Base-by-base conservation (phyloP, 1,140 invertebrate species). In the Drosophila cardini region DNA sequence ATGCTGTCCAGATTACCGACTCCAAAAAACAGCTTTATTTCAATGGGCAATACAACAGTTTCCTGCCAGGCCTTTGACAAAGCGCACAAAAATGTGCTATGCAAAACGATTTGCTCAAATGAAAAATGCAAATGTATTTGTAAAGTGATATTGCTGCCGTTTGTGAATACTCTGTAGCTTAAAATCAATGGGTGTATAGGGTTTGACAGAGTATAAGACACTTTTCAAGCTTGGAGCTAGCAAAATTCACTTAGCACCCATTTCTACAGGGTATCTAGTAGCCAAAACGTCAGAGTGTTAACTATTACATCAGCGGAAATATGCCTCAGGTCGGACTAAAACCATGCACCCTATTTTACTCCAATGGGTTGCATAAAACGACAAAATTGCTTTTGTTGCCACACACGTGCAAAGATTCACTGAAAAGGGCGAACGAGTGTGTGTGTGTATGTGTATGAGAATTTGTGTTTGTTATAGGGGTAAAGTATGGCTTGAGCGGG, bases 301-400 rank as follows among this genome's bases (percentile, higher is more conserved):
- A 48, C 32, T 50, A 46, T 56, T 65, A 50, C 53, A 79, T 36
- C 52, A 72, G 81, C 45, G 74, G 43, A 76, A 75, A 62, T 61
- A 43, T 70, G 73, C 73, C 80, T 69, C 45, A 60, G 74, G 61
- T 38, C 74, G 48, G 53, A 18, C 46, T 53, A 55, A 72, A 75
- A 52, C 45, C 64, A 64, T 43, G 53, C 40, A 77, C 18, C 57
- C 34, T 57, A 21, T 56, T 74, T 74, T 57, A 38, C 21, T 62
- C 48, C 42, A 79, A 82, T 79, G 75, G 67, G 87, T 80, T 85
- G 74, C 69, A 78, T 82, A 76, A 81, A 81, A 85, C 72, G 72
- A 77, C 80, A 76, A 79, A 79, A 83, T 87, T 89, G 80, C 76
- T 86, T 80, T 89, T 86, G 72, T 87, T 80, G 67, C 69, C 70